Evolutionary conservation across 64 coral and sea anemone species (phyloP).

Genomic region (Anthopleura sola): DNA sequence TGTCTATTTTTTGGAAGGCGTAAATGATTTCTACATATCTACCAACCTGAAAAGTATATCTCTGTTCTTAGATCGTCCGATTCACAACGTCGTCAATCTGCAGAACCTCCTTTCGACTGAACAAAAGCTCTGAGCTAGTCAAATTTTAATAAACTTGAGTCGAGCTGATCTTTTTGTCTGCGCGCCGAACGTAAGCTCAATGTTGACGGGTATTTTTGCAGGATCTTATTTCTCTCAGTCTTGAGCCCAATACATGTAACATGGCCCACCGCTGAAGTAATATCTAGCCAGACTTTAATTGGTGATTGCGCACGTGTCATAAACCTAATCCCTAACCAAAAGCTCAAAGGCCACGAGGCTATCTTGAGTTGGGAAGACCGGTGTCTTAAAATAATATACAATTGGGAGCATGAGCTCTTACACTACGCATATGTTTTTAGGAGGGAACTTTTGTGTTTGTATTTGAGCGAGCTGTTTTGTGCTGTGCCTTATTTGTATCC

Average conservation of each 20-base stretch:
- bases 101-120: background rate
- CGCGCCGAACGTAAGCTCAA: background rate
- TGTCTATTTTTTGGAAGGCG: background rate
- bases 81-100: background rate
- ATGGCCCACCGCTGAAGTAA: background rate
- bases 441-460: background rate
- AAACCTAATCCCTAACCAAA: background rate
- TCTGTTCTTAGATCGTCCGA: background rate
- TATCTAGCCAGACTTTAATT: slow-evolving; percentile 10
- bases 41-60: background rate
- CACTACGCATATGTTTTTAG: background rate
- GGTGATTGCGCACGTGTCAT: slow-evolving; percentile 8
- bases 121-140: background rate
- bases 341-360: slow-evolving; percentile 3
- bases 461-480: background rate
- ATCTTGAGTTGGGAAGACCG: background rate
- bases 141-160: background rate
- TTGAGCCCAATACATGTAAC: background rate
- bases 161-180: background rate
- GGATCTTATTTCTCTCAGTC: slow-evolving; percentile 8
- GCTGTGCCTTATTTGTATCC: background rate
- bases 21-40: background rate
- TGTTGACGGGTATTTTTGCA: background rate
- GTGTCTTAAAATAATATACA: background rate
- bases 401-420: background rate